Conservation (phyloP, 2,888 invertebrate species). For the Trachelus iudaicus region DNA sequence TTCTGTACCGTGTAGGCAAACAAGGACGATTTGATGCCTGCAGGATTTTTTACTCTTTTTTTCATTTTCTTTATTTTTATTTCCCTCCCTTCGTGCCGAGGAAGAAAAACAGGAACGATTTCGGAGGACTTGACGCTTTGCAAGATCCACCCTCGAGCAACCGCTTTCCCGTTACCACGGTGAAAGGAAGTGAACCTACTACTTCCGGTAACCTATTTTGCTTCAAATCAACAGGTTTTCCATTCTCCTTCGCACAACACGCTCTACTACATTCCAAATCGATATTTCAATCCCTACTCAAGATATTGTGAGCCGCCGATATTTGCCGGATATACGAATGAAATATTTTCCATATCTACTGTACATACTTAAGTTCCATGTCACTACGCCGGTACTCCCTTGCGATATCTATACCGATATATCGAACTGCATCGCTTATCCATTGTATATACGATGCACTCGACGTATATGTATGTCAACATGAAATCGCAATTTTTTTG, state of each 20-base stretch:
- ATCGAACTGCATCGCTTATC: background rate
- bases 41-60: background rate
- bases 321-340: slow-evolving; percentile 1
- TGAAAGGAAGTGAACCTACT: background rate
- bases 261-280: slow-evolving; percentile 25
- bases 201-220: slow-evolving; percentile 11
- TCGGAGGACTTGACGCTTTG: background rate
- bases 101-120: background rate
- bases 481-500: background rate
- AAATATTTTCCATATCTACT: background rate
- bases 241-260: slow-evolving; percentile 9
- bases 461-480: background rate
- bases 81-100: background rate
- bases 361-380: background rate
- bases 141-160: background rate
- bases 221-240: slow-evolving; percentile 37
- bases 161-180: background rate
- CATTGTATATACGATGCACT: background rate
- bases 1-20: background rate
- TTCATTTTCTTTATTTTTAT: background rate
- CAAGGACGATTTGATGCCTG: background rate
- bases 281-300: slow-evolving; percentile 32
- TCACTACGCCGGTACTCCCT: background rate
- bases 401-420: background rate
- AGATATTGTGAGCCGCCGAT: slow-evolving; percentile 5